Evolutionary conservation across 2,888 invertebrate species (phyloP), one percentile per base, ranked within the genome.

Genomic region (Rotaria macrura): DNA sequence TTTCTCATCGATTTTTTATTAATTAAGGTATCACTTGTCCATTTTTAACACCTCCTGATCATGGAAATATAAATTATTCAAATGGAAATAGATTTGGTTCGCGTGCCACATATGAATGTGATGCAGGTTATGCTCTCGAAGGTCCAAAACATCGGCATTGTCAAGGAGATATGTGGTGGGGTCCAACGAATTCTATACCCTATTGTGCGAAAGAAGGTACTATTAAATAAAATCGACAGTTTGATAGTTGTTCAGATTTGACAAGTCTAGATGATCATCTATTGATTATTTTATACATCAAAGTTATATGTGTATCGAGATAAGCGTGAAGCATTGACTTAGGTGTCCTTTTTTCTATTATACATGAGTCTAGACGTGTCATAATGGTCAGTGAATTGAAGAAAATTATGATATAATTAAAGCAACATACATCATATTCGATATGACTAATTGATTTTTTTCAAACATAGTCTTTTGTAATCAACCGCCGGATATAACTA

Each of bases 131-230:
- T 43, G 79, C n/a, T 12, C 43, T 79, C 25, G 79, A 79, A 79
- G 79, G 79, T 43, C 5, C 79, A n/a, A 79, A 79, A 79, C 9
- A 43, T 79, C 79, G 79, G 14, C 25, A 79, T 43, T 79, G 79
- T 43, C 79, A 79, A 79, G 79, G 79, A 4, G 79, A 79, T 79
- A 79, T 79, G 79, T 79, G 79, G 79, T 79, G 79, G 79, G 79
- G 79, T 25, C 79, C 79, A n/a, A 43, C 7, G 1, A 43, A 79
- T 43, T 43, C 40, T n/a, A 20, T 79, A 38, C 79, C 79, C 1
- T 79, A 79, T 79, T 79, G 79, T 43, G 38, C 43, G 9, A 79
- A 40, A 79, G 79, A 79, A 79, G 79, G 79, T 79, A 79, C 43
- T 10, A 43, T 40, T 43, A 43, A 65, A 34, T 65, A 34, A 65